A percentile compares a stretch with the other conserved stretches of the same genome.
These are phyloP conservation scores for Saccopteryx leptura DNA, from an alignment of 2,113 vertebrate genomes.

Conservation along the genomic window DNA sequence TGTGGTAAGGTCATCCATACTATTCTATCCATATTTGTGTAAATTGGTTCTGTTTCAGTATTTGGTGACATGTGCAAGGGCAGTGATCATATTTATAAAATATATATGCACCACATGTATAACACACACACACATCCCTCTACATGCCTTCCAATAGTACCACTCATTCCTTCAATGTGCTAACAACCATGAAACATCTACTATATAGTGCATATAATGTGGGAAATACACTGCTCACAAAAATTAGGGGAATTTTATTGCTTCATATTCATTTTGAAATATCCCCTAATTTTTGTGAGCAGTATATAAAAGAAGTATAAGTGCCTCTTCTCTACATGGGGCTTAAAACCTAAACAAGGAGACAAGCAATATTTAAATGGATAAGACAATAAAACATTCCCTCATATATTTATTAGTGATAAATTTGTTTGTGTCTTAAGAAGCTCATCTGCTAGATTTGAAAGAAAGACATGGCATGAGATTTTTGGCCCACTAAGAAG, in stretches of 20 bases:
- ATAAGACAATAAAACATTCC: background rate
- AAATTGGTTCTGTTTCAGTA: background rate
- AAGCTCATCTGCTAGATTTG: background rate
- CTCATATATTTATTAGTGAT: background rate
- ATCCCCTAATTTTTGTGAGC: too few relatives aligned
- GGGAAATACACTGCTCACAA: background rate
- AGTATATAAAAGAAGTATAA: background rate
- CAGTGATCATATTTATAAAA: constrained; percentile 16
- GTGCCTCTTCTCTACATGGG: background rate
- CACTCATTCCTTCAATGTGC: background rate
- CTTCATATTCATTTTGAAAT: too few relatives aligned
- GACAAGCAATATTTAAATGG: background rate
- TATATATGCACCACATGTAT: background rate
- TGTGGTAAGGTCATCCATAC: background rate
- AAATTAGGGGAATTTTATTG: too few relatives aligned
- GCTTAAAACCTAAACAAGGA: background rate
- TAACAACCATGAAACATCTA: background rate
- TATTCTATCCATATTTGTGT: background rate
- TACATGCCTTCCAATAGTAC: background rate
- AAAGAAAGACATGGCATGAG: background rate
- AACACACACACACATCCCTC: background rate
- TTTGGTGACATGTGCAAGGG: background rate
- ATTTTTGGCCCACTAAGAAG: background rate
- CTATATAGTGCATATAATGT: background rate
- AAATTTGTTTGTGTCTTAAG: background rate